Evolutionary conservation across 2,797 vertebrate species (phyloP).

Genomic region (Ficedula albicollis): DNA sequence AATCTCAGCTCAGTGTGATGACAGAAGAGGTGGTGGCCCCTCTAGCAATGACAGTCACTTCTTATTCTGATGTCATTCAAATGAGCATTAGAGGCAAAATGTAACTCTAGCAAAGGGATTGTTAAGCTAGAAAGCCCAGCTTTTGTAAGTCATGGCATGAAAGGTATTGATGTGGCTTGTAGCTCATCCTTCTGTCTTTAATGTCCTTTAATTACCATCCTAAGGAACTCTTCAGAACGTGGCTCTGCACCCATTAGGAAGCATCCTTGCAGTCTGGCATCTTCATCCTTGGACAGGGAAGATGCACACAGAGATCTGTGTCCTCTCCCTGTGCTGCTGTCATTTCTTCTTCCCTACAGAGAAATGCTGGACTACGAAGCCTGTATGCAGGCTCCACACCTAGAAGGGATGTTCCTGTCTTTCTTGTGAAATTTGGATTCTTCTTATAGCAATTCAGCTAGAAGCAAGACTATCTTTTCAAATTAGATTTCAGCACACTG

Average conservation of each 20-base stretch:
- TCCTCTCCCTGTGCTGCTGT: neutral
- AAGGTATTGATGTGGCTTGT: neutral
- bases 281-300: neutral
- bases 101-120: neutral
- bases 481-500: conserved; percentile 37
- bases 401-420: neutral
- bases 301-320: neutral
- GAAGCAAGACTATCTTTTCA: conserved; percentile 43
- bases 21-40: neutral
- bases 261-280: neutral
- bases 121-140: neutral
- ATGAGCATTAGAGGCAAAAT: neutral
- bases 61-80: neutral
- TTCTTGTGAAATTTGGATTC: conserved; percentile 9
- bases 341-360: neutral
- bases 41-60: neutral
- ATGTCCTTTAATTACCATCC: neutral
- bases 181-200: neutral
- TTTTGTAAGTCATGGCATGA: neutral
- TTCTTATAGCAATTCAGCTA: conserved; percentile 40
- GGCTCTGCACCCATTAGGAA: neutral
- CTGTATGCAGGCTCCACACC: neutral
- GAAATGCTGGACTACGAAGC: neutral
- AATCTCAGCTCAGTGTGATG: neutral
- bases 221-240: neutral